Base-by-base conservation (phyloP, 2,797 vertebrate genomes). In the Anas capensis region DNA sequence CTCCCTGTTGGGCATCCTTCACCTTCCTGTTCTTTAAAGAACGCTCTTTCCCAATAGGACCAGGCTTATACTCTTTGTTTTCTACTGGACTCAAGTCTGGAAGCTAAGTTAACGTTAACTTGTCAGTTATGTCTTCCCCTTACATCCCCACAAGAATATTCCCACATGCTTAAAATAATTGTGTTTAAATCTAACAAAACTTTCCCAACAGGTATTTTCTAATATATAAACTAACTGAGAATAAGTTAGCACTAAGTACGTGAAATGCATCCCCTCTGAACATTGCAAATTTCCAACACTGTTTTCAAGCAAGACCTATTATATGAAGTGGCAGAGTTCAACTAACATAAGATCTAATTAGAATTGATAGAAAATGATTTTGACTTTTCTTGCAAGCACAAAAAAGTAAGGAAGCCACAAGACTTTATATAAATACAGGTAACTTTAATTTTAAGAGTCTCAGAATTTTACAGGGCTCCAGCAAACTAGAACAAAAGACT, bases 31-130 rank as follows among this genome's bases (percentile, higher is more conserved):
- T 99, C 98, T 99, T 99, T 82, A 99, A 96, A 29, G 99, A 99
- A 78, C 99, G 99, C 51, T 99, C 99, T 92, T 99, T 99, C 77
- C 99, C 99, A 64, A 99, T 99, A 65, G 99, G 99, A 96, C 99
- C 99, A 8, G 99, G 99, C 94, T 99, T 99, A 96, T 99, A 99
- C 88, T 99, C 99, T 97, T 99, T 99, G 88, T 98, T 99, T 98
- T 99, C 99, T 75, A 99, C 97, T 3, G 98, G 98, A 97, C 98
- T 99, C 96, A 99, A 98, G 93, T 99, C 99, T 97, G 99, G 99
- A 95, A 99, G 98, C 99, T 99, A 95, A 97, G 96, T 88, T 84
- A 97, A 83, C 7, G 49, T 93, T 92, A 96, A 95, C 42, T 95
- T 24, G 93, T 97, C 95, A 97, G 95, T 96, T 60, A 60, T 3